phyloP scores from a whole-genome alignment of 2,797 vertebrate species.

The Chanos chanos region DNA sequence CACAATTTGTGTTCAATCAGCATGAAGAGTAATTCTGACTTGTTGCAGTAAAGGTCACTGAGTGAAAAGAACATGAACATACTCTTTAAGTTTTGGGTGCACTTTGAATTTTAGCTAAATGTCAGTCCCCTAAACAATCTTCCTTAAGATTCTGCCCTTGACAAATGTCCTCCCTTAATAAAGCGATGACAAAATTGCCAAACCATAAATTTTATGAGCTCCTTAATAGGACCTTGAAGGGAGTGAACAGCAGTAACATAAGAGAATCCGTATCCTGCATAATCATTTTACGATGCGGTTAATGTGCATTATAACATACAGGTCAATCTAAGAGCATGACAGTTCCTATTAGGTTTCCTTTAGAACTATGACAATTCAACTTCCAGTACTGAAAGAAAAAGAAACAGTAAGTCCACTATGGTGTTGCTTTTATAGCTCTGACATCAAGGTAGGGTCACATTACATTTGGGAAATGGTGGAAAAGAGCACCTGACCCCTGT shows the following conservation, averaged over 20 bases:
- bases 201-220: conserved; percentile 2
- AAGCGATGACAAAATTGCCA: conserved; percentile 16
- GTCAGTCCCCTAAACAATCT: conserved; percentile 19
- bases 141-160: conserved; percentile 12
- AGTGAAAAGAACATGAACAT: conserved; percentile 28
- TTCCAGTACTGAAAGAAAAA: too few species aligned
- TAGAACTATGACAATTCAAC: too few species aligned
- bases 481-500: conserved; percentile 28
- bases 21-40: conserved; percentile 31
- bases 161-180: neutral
- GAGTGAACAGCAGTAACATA: neutral
- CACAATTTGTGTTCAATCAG: conserved; percentile 19
- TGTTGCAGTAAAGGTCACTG: conserved; percentile 44
- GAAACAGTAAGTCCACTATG: too few species aligned
- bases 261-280: too few species aligned
- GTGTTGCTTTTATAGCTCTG: too few species aligned
- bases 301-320: too few species aligned
- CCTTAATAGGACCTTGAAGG: neutral
- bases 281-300: too few species aligned
- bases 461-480: neutral
- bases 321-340: too few species aligned
- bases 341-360: too few species aligned
- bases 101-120: conserved; percentile 35
- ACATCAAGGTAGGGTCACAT: too few species aligned
- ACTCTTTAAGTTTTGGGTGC: conserved; percentile 36